Conservation (phyloP, 2,888 invertebrate species). For the Drosophila formosana region DNA sequence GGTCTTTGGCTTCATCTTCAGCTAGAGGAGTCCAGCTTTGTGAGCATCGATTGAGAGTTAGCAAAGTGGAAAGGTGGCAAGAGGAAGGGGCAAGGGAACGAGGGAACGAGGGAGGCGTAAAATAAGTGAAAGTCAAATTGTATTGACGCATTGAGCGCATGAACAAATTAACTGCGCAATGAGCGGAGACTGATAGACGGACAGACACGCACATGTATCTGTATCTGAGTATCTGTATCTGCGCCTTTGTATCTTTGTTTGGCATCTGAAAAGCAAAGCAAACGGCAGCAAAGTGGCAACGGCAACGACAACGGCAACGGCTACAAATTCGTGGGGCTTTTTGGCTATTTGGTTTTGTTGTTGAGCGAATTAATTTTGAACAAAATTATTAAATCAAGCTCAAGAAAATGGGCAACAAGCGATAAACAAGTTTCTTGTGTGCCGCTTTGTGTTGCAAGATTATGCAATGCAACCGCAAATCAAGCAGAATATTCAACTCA, state of each 20-base stretch:
- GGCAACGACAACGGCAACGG: conserved; percentile 41
- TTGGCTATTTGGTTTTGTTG: conserved; percentile 40
- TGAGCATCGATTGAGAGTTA: conserved; percentile 15
- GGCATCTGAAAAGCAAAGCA: conserved; percentile 50
- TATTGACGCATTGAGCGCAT: conserved; percentile 80
- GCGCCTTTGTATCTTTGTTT: conserved; percentile 57
- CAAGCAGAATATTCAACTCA: conserved; percentile 32
- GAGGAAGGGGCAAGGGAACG: neutral
- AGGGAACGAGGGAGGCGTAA: conserved; percentile 65
- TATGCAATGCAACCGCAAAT: conserved; percentile 50
- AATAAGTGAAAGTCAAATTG: conserved; percentile 80
- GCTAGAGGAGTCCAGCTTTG: conserved; percentile 37
- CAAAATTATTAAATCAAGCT: conserved; percentile 63
- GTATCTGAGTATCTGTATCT: conserved; percentile 42
- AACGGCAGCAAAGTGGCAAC: conserved; percentile 22
- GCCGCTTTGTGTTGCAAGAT: conserved; percentile 33
- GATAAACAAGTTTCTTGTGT: conserved; percentile 62
- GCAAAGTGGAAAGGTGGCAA: neutral
- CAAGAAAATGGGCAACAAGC: conserved; percentile 56
- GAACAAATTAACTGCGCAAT: conserved; percentile 82
- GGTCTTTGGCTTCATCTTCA: conserved; percentile 33
- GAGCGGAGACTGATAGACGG: conserved; percentile 52
- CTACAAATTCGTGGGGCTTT: conserved; percentile 42
- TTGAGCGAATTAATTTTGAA: conserved; percentile 61
- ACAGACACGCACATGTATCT: conserved; percentile 51